phyloP scores from a whole-genome alignment of 2,113 vertebrate genomes.

The Oreochromis spilurus region DNA sequence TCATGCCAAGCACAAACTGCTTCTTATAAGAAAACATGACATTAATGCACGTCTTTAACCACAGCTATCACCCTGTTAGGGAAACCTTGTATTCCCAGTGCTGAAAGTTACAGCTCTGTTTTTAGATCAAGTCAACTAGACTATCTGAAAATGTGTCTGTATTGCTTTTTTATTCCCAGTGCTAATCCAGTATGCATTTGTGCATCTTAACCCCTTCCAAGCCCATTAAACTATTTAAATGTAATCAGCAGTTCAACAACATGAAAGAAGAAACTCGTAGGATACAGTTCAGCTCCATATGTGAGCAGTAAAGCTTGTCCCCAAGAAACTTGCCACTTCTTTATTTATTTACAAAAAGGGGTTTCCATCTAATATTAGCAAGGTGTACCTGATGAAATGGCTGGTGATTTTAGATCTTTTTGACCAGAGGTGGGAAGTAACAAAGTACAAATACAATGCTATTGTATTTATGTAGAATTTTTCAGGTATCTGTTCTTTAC shows the following conservation, averaged over 20 bases:
- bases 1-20: neutral
- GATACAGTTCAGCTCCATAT: neutral
- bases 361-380: neutral
- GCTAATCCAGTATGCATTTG: neutral
- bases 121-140: neutral
- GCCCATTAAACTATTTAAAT: neutral
- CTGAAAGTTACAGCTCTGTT: neutral
- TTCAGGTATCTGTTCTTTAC: neutral
- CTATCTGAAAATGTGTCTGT: neutral
- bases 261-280: neutral
- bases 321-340: neutral
- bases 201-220: neutral
- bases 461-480: neutral
- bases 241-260: neutral
- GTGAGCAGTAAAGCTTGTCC: neutral
- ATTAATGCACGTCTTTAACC: neutral
- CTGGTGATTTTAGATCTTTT: neutral
- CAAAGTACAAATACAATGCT: neutral
- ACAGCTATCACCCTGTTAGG: neutral
- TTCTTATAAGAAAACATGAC: neutral
- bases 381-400: neutral
- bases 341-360: neutral
- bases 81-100: neutral
- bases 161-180: neutral
- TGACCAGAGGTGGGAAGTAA: neutral